phyloP scores from a whole-genome alignment of 2,113 vertebrate species.

The Charadrius vociferus region DNA sequence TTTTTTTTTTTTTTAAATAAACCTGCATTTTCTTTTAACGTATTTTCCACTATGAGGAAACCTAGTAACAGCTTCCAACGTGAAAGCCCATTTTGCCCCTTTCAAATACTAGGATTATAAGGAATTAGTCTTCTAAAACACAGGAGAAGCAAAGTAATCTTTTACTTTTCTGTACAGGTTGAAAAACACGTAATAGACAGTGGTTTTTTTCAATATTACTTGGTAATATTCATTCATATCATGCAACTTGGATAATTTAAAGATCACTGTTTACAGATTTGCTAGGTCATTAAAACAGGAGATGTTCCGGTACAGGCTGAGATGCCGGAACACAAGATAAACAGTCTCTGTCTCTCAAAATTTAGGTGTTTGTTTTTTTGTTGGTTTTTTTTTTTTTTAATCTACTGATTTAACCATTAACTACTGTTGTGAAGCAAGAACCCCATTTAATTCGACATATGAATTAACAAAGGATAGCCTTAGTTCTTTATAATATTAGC shows the following conservation, averaged over 20 bases:
- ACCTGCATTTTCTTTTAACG: neutral
- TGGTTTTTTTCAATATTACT: neutral
- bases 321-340: neutral
- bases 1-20: too few relatives aligned
- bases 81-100: neutral
- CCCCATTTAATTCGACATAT: neutral
- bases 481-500: neutral
- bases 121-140: neutral
- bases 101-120: neutral
- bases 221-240: neutral
- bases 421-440: neutral
- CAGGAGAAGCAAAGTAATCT: rapidly evolving
- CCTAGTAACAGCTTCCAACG: neutral
- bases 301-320: neutral
- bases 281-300: neutral
- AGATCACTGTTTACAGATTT: neutral
- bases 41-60: neutral
- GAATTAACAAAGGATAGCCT: neutral
- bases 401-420: neutral
- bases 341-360: neutral
- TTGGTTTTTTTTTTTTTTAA: neutral
- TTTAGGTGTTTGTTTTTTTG: neutral
- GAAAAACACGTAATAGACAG: rapidly evolving
- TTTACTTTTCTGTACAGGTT: neutral
- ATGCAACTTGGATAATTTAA: neutral